phyloP scores from a whole-genome alignment of 2,797 vertebrate genomes.

The Gambusia yucatana region DNA sequence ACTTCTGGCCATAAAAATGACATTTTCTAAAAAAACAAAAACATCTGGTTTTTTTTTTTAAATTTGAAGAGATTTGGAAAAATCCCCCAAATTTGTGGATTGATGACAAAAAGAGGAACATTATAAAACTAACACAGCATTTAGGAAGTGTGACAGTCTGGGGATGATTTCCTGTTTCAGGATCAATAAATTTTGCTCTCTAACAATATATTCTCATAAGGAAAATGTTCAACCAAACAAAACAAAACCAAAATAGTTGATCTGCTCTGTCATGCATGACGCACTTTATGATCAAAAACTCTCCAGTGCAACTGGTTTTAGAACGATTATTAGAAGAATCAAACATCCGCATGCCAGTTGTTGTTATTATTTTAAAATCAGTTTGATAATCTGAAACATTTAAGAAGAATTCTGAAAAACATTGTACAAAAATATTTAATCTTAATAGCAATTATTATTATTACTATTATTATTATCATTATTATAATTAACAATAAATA shows the following conservation, averaged over 20 bases:
- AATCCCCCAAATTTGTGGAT: neutral
- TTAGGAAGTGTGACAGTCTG: neutral
- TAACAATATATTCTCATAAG: neutral
- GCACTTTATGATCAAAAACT: neutral
- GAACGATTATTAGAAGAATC: neutral
- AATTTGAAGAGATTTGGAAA: neutral
- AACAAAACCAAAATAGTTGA: neutral
- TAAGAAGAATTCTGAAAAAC: neutral
- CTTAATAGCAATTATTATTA: too few species aligned
- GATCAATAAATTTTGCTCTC: neutral
- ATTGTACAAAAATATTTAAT: too few species aligned
- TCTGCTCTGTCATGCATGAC: neutral
- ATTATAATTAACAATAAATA: too few species aligned
- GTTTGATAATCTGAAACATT: neutral
- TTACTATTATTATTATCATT: too few species aligned
- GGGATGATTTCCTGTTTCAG: neutral
- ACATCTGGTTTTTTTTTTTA: neutral
- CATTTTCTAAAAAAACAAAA: neutral
- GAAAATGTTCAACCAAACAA: neutral
- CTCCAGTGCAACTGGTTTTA: neutral
- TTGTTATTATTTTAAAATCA: neutral
- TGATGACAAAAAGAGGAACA: neutral
- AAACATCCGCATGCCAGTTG: neutral
- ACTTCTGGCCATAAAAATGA: neutral
- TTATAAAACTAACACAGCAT: neutral